A percentile compares a stretch with the other conserved stretches of the same genome.
Evolutionary conservation across 2,797 vertebrate species (phyloP).

Genomic region (Numenius phaeopus): DNA sequence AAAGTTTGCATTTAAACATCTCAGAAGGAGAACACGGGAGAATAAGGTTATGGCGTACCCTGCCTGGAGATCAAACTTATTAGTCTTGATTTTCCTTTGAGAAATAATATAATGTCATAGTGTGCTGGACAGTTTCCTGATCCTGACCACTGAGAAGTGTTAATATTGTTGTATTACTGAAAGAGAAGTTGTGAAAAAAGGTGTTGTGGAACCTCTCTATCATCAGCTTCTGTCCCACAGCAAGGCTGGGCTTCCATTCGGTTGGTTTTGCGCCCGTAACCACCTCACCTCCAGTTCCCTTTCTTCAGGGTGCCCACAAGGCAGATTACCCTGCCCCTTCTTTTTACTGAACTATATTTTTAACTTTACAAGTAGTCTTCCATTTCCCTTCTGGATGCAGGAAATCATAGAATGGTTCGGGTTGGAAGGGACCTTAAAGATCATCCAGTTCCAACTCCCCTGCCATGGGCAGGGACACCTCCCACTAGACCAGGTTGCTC

Average conservation of each 20-base stretch:
- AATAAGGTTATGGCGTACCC: not conserved
- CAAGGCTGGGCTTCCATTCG: not conserved
- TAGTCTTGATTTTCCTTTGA: not conserved
- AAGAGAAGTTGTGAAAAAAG: not conserved
- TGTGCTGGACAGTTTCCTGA: not conserved
- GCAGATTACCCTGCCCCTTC: not conserved
- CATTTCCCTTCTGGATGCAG: not conserved
- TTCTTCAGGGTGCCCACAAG: rapidly evolving
- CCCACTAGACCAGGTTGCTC: not conserved
- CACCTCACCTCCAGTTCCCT: not conserved
- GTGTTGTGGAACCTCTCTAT: not conserved
- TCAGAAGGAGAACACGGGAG: not conserved
- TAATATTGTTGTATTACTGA: not conserved
- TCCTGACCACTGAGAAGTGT: not conserved
- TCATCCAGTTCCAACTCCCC: not conserved
- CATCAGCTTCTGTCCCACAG: not conserved
- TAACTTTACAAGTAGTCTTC: not conserved
- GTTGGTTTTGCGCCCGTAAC: not conserved
- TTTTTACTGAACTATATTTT: not conserved
- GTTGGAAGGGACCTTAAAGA: not conserved
- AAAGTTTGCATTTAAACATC: not conserved
- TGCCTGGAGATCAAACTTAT: not conserved
- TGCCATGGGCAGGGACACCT: not conserved
- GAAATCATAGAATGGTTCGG: not conserved
- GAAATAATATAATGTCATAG: not conserved